phyloP scores from a whole-genome alignment of 2,113 vertebrate genomes.

The Cyanoderma ruficeps region DNA sequence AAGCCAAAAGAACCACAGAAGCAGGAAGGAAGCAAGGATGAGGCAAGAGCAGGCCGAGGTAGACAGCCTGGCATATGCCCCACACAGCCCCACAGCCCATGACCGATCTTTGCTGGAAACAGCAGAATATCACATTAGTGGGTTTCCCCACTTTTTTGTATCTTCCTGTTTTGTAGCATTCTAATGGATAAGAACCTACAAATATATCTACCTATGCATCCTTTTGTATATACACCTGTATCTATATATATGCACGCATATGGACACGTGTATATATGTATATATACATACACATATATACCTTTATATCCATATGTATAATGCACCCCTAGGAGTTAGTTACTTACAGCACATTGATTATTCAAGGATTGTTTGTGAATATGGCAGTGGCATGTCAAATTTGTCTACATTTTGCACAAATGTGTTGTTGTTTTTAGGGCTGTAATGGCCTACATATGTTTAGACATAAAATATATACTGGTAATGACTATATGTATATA shows the following conservation, averaged over 20 bases:
- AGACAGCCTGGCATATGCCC: neutral
- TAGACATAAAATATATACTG: neutral
- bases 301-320: neutral
- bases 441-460: neutral
- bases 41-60: neutral
- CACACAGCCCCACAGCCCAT: neutral
- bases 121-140: neutral
- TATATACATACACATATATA: no score
- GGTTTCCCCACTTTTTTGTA: no score
- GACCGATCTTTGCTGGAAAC: neutral
- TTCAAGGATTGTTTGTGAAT: neutral
- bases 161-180: neutral
- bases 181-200: neutral
- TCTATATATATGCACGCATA: no score
- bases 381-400: neutral
- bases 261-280: no score
- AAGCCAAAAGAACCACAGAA: neutral
- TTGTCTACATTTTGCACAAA: neutral
- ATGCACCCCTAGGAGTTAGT: no score
- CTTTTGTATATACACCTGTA: no score
- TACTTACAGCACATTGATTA: neutral
- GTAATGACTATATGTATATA: no score
- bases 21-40: neutral
- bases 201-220: no score
- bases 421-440: neutral